phyloP scores from a whole-genome alignment of 2,113 vertebrate species.

The Jacana jacana region DNA sequence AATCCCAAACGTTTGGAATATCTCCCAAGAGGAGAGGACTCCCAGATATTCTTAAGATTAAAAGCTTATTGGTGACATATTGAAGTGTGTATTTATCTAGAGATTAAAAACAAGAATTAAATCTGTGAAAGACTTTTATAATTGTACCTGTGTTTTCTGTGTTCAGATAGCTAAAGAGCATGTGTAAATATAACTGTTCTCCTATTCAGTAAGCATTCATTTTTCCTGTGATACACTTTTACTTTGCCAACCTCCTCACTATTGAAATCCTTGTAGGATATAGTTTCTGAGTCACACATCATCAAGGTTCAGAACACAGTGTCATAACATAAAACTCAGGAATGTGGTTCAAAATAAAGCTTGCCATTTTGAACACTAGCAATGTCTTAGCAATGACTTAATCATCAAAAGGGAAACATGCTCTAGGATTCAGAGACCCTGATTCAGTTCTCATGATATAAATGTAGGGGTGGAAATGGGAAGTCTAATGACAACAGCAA shows the following conservation, averaged over 20 bases:
- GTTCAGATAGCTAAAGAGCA: neutral
- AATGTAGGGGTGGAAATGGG: neutral
- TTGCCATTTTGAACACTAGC: neutral
- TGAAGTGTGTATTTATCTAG: neutral
- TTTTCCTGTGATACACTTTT: neutral
- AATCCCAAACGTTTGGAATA: fast-evolving
- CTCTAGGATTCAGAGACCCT: neutral
- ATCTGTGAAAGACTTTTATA: neutral
- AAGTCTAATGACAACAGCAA: neutral
- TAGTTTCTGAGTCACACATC: neutral
- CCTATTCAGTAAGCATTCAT: neutral
- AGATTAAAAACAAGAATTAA: neutral
- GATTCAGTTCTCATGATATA: neutral
- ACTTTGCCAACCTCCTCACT: neutral
- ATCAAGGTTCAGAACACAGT: constrained; percentile 1
- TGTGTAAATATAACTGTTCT: neutral
- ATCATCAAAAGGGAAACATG: neutral
- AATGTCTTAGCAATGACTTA: neutral
- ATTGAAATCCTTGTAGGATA: neutral
- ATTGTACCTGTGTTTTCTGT: neutral
- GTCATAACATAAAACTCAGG: neutral
- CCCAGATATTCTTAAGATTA: neutral
- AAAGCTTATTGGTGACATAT: neutral
- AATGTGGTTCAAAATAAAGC: neutral
- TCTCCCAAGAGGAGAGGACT: neutral